Conservation (phyloP, 2,797 vertebrate genomes). For the Toxotes lorentzi region DNA sequence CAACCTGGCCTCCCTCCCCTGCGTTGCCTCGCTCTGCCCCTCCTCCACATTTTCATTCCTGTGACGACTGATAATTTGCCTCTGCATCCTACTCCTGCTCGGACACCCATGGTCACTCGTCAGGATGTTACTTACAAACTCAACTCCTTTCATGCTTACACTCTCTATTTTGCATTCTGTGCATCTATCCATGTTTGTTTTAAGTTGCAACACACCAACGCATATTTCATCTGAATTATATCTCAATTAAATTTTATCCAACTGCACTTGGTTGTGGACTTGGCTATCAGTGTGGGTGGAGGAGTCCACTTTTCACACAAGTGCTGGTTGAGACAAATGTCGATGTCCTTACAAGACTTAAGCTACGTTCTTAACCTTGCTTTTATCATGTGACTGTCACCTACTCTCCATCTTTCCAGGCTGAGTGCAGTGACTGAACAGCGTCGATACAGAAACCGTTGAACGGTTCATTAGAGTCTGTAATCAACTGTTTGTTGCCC, state of each 20-base stretch:
- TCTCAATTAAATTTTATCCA: background rate
- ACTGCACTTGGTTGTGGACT: background rate
- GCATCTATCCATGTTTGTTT: background rate
- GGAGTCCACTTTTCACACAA: conserved; percentile 1
- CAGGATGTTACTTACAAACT: conserved; percentile 39
- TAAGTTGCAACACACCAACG: too few relatives aligned
- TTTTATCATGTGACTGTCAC: background rate
- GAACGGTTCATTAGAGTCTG: conserved; percentile 57
- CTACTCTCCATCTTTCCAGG: background rate
- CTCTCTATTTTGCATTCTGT: conserved; percentile 5
- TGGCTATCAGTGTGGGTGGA: conserved; percentile 13
- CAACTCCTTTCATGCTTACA: background rate
- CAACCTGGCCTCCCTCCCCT: conserved; percentile 37
- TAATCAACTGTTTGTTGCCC: conserved; percentile 51
- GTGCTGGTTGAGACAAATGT: background rate
- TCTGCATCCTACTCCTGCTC: conserved; percentile 2
- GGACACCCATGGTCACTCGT: conserved; percentile 25
- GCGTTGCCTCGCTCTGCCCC: conserved; percentile 14
- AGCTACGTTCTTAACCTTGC: background rate
- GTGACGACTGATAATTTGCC: conserved; percentile 30
- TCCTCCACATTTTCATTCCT: conserved; percentile 17
- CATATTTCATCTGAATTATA: too few relatives aligned
- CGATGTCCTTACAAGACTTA: background rate
- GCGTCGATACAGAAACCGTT: conserved; percentile 38
- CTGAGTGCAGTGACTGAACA: conserved; percentile 33